phyloP scores from a whole-genome alignment of 2,797 vertebrate species.

The Thunnus albacares region DNA sequence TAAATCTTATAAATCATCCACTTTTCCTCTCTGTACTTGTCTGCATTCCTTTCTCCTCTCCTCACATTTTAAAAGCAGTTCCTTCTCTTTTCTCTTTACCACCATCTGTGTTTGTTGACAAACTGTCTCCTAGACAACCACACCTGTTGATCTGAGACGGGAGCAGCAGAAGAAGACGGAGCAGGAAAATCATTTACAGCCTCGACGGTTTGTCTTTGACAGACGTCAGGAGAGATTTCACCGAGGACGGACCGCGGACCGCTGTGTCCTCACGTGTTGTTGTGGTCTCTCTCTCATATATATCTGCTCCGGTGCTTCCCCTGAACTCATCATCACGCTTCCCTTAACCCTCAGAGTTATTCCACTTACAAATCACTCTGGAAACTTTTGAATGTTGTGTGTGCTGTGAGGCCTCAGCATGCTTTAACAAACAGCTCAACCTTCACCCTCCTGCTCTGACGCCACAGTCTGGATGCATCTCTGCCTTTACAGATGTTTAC shows the following conservation, averaged over 20 bases:
- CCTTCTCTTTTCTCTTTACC: neutral
- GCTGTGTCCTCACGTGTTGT: slow-evolving; percentile 15
- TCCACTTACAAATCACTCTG: slow-evolving; percentile 18
- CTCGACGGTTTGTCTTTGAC: slow-evolving; percentile 1
- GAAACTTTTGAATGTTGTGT: slow-evolving; percentile 5
- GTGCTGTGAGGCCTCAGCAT: neutral
- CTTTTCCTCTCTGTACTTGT: neutral
- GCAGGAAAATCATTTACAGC: slow-evolving; percentile 29
- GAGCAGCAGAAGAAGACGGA: neutral
- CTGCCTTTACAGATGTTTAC: slow-evolving; percentile 12
- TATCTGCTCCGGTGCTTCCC: slow-evolving; percentile 41
- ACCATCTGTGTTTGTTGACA: neutral
- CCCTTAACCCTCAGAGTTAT: neutral
- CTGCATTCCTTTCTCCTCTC: no score
- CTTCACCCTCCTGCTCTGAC: no score
- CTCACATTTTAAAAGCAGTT: neutral
- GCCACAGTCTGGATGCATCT: neutral
- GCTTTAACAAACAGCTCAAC: neutral
- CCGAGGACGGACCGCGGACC: neutral
- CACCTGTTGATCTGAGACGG: neutral
- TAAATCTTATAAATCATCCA: no score
- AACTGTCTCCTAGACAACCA: neutral
- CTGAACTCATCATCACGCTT: slow-evolving; percentile 14
- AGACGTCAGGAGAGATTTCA: neutral
- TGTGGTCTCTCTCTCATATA: slow-evolving; percentile 13